Evolutionary conservation across 2,888 invertebrate genomes (phyloP), one percentile per base, ranked within the genome.

Genomic region (Gandaritis pyraliata): DNA sequence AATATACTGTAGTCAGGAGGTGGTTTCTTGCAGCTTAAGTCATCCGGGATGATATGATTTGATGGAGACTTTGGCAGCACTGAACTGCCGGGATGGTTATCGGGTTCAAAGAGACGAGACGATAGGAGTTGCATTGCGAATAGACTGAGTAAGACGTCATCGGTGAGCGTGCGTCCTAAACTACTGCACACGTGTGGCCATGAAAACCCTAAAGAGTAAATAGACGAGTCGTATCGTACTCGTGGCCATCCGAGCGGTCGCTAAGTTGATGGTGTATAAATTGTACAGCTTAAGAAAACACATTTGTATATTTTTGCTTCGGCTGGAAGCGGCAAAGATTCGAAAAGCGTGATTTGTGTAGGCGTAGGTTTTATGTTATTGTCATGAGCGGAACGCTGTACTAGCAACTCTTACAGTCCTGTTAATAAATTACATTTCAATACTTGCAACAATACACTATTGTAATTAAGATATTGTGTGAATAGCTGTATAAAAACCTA

Each of bases 301-400:
- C 87, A 83, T 87, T 85, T 90, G 90, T 90, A 89, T 90, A 89
- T 90, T 90, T 88, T 88, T 85, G 90, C 87, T 90, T 86, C 83
- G 80, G 78, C 77, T 81, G 78, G 74, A 80, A 77, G 82, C 78
- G 77, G 81, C 80, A 78, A 80, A 78, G 81, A 79, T 83, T 81
- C 76, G 77, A 75, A 76, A 77, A 82, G 81, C 80, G 82, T 80
- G 83, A 78, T 80, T 83, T 77, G 82, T 77, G 73, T 86, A 86
- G 81, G 68, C 75, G 73, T 84, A 82, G 86, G 82, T 69, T 77
- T 74, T 77, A 71, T 77, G 84, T 78, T 77, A 62, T 54, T 74
- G 53, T 68, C 49, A 72, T 70, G 72, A 70, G 76, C 68, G 73
- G 61, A 69, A 69, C 66, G 71, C 58, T 63, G 51, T n/a, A 51